A percentile compares a stretch with the other conserved stretches of the same genome.
These are phyloP conservation scores for Athalia circularis DNA, from an alignment of 2,888 invertebrate species.

Conservation along the genomic window DNA sequence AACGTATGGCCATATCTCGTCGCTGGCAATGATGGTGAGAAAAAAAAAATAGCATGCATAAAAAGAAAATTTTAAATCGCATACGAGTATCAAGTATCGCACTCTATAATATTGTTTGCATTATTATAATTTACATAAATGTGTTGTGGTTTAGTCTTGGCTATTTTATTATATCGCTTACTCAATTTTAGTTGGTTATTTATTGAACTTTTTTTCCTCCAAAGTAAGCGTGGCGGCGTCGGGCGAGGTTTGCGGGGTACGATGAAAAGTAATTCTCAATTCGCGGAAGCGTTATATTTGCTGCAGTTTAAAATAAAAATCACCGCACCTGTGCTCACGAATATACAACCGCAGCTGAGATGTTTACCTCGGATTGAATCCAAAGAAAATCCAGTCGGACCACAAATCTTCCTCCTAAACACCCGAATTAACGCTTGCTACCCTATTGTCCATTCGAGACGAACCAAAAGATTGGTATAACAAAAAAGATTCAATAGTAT, in stretches of 20 bases:
- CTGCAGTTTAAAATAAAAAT: slow-evolving; percentile 12
- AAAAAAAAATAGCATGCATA: too few relatives aligned
- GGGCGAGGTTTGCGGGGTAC: not conserved
- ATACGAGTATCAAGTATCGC: too few relatives aligned
- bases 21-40: too few relatives aligned
- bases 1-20: too few relatives aligned
- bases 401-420: slow-evolving; percentile 41
- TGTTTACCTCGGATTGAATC: slow-evolving; percentile 3
- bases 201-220: not conserved
- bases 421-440: slow-evolving; percentile 44
- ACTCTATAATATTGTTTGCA: too few relatives aligned
- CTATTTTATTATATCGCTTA: not conserved
- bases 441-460: slow-evolving; percentile 45
- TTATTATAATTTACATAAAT: not conserved
- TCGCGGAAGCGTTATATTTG: slow-evolving; percentile 14
- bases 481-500: slow-evolving; percentile 37
- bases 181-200: not conserved
- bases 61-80: too few relatives aligned
- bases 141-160: not conserved
- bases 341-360: slow-evolving; percentile 27
- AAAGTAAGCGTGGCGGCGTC: not conserved
- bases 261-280: not conserved
- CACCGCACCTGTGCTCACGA: slow-evolving; percentile 36
- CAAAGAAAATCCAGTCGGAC: slow-evolving; percentile 23
- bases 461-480: slow-evolving; percentile 30